phyloP scores from a whole-genome alignment of 2,113 vertebrate species.

The Scytalopus superciliaris region DNA sequence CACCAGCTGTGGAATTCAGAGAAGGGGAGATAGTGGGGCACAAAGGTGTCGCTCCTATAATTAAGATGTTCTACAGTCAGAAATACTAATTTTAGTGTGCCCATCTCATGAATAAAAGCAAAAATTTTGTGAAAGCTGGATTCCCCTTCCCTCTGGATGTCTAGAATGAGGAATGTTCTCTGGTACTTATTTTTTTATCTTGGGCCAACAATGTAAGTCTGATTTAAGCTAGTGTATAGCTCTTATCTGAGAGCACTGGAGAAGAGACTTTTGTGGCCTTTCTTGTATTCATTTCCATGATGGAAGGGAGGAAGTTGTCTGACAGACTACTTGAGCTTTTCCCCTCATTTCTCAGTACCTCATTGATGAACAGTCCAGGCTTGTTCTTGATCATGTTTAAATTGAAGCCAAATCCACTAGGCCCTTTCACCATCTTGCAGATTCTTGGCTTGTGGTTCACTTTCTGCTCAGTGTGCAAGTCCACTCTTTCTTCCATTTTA shows the following conservation, averaged over 20 bases:
- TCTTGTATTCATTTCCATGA: neutral
- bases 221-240: neutral
- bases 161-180: neutral
- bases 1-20: neutral
- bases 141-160: neutral
- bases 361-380: conserved; percentile 80
- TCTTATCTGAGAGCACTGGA: neutral
- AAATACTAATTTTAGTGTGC: neutral
- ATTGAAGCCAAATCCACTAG: conserved; percentile 87
- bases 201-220: neutral
- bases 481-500: neutral
- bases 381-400: conserved; percentile 83
- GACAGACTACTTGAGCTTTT: neutral
- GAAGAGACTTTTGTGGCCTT: neutral
- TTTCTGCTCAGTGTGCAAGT: neutral
- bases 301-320: neutral
- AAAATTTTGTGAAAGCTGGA: neutral
- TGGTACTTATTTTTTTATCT: neutral
- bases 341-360: conserved; percentile 72
- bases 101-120: neutral
- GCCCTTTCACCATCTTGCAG: conserved; percentile 82
- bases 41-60: neutral
- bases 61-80: neutral
- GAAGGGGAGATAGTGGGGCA: accelerated
- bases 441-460: conserved; percentile 82